phyloP scores from a whole-genome alignment of 1,140 invertebrate genomes.

The Chironomus striatipennis region DNA sequence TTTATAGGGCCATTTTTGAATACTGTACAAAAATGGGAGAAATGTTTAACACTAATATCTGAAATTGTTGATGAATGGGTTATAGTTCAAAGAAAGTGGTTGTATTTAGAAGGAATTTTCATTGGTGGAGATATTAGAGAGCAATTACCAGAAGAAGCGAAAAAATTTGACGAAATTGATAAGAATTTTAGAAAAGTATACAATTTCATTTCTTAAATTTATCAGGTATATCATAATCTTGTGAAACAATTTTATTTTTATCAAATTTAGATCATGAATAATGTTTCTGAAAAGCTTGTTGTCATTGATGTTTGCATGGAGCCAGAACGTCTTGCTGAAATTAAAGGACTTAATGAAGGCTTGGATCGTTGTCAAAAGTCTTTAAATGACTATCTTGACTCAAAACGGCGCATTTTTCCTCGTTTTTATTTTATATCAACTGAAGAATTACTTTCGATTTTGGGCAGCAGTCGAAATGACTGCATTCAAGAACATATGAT shows the following conservation, averaged over 20 bases:
- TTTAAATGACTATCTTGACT: constrained; percentile 79
- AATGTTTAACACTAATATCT: constrained; percentile 62
- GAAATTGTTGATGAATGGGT: constrained; percentile 84
- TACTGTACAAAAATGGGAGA: constrained; percentile 77
- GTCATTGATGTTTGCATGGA: constrained; percentile 69
- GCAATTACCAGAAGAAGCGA: constrained; percentile 78
- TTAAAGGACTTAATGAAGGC: constrained; percentile 59
- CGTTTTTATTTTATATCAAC: constrained; percentile 90
- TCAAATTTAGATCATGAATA: constrained; percentile 61
- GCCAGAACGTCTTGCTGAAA: constrained; percentile 61
- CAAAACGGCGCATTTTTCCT: constrained; percentile 76
- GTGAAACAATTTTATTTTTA: neutral
- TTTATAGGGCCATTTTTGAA: constrained; percentile 79
- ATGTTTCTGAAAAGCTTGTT: constrained; percentile 64
- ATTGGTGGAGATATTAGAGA: constrained; percentile 74
- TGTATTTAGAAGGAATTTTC: constrained; percentile 86
- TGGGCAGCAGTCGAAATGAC: constrained; percentile 70
- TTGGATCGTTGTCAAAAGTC: constrained; percentile 86
- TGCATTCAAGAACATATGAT: constrained; percentile 86
- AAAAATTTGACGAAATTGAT: constrained; percentile 83
- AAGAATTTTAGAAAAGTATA: constrained; percentile 61
- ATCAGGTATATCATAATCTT: too few species aligned
- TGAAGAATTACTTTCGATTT: constrained; percentile 79
- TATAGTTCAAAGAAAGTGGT: constrained; percentile 75
- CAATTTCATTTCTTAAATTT: neutral